Evolutionary conservation across 2,113 vertebrate genomes (phyloP).

Genomic region (Colinus virginianus): DNA sequence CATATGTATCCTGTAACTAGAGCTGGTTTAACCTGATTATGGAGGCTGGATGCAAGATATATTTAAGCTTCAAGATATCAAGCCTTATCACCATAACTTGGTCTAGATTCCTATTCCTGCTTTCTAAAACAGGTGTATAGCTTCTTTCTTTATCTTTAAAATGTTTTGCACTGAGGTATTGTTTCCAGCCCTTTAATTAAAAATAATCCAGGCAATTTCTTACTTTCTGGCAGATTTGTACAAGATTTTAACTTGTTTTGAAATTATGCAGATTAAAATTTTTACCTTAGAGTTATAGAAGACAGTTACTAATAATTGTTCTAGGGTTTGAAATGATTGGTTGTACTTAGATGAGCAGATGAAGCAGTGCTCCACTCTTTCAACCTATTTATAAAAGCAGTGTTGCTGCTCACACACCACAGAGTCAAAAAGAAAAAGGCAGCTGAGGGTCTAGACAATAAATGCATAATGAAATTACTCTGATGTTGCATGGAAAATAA

Average conservation of each 20-base stretch:
- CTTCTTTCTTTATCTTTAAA: slow-evolving; percentile 41
- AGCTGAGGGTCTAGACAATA: not conserved
- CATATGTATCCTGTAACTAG: not conserved
- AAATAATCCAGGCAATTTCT: slow-evolving; percentile 45
- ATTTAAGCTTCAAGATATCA: not conserved
- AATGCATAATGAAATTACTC: rapidly evolving
- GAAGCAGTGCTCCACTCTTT: not conserved
- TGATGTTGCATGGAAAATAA: not conserved
- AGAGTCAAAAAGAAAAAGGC: not conserved
- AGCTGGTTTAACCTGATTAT: not conserved
- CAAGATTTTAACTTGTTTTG: slow-evolving; percentile 52
- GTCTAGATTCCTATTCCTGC: not conserved
- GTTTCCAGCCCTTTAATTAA: slow-evolving; percentile 48
- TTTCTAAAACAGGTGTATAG: not conserved
- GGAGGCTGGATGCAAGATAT: not conserved
- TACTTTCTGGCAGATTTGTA: slow-evolving; percentile 55
- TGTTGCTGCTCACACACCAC: not conserved
- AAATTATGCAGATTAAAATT: slow-evolving; percentile 60
- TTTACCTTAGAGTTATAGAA: slow-evolving; percentile 38
- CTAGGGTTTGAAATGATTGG: slow-evolving; percentile 45
- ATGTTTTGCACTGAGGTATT: slow-evolving; percentile 15
- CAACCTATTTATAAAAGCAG: not conserved
- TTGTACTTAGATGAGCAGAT: slow-evolving; percentile 42
- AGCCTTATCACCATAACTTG: not conserved
- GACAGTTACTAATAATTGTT: slow-evolving; percentile 52